Conservation (phyloP, 2,888 invertebrate species). For the Pherbina coryleti region DNA sequence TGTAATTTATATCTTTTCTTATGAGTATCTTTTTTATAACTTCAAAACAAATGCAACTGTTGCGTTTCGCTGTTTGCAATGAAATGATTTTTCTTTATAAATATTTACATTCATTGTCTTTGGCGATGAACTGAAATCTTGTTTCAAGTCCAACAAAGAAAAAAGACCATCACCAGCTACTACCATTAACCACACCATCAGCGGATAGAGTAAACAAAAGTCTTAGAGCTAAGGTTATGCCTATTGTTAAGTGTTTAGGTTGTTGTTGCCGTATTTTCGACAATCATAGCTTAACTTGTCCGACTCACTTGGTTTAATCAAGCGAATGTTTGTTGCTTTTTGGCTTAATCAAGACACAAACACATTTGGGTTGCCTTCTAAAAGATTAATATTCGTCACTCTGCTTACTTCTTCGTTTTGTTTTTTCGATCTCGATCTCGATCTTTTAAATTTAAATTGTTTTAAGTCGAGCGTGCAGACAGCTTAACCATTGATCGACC, state of each 20-base stretch:
- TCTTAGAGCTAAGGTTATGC: neutral
- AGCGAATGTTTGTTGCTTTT: too few species aligned
- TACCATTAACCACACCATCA: slow-evolving; percentile 11
- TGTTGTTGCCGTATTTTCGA: neutral
- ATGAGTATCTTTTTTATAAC: neutral
- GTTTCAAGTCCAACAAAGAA: too few species aligned
- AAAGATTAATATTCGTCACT: neutral
- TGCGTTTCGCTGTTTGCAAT: slow-evolving; percentile 31
- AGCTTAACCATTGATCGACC: too few species aligned
- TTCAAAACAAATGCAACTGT: slow-evolving; percentile 38
- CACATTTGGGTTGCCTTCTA: neutral
- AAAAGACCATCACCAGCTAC: neutral
- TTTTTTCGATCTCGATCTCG: too few species aligned
- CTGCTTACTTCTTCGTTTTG: neutral
- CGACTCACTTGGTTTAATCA: neutral
- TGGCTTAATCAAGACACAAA: too few species aligned
- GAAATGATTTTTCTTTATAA: slow-evolving; percentile 29
- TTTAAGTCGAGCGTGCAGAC: too few species aligned
- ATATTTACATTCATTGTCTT: neutral
- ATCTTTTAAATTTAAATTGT: too few species aligned
- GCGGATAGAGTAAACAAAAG: neutral
- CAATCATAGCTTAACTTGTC: slow-evolving; percentile 3
- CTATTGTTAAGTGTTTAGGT: neutral
- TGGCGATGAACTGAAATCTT: too few species aligned
- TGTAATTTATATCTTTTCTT: too few species aligned